Percentiles rank a stretch among this genome's conserved stretches.
Conservation (phyloP, 2,113 vertebrate genomes). For the Lepus americanus region DNA sequence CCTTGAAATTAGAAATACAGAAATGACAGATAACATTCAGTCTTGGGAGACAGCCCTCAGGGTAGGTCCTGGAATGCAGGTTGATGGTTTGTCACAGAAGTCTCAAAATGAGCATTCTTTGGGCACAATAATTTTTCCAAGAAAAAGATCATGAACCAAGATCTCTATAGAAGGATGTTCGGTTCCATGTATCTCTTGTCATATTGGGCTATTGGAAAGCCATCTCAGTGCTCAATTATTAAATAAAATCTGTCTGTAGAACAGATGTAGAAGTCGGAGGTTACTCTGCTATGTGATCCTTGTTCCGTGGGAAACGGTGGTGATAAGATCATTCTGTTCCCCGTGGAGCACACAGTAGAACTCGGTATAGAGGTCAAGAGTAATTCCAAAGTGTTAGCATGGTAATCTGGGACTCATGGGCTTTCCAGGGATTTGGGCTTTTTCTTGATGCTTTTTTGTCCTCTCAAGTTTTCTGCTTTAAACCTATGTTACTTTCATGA, state of each 20-base stretch:
- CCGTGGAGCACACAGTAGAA: background rate
- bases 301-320: background rate
- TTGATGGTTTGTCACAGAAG: slow-evolving; percentile 16
- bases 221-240: background rate
- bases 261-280: background rate
- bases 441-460: slow-evolving; percentile 14
- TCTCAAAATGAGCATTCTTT: slow-evolving; percentile 34
- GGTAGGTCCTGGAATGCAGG: background rate
- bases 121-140: slow-evolving; percentile 16
- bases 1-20: background rate
- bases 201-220: background rate
- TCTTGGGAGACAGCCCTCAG: background rate
- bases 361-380: background rate
- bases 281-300: background rate
- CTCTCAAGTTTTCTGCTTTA: slow-evolving; percentile 48
- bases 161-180: background rate
- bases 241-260: background rate
- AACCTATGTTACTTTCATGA: slow-evolving; percentile 32
- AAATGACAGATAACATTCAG: background rate
- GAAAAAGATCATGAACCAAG: slow-evolving; percentile 20
- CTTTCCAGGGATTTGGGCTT: background rate
- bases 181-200: background rate
- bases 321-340: background rate
- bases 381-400: background rate
- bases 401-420: background rate